A percentile compares a stretch with the other conserved stretches of the same genome.
phyloP scores from a whole-genome alignment of 1,140 invertebrate species.

The Spodoptera litura region DNA sequence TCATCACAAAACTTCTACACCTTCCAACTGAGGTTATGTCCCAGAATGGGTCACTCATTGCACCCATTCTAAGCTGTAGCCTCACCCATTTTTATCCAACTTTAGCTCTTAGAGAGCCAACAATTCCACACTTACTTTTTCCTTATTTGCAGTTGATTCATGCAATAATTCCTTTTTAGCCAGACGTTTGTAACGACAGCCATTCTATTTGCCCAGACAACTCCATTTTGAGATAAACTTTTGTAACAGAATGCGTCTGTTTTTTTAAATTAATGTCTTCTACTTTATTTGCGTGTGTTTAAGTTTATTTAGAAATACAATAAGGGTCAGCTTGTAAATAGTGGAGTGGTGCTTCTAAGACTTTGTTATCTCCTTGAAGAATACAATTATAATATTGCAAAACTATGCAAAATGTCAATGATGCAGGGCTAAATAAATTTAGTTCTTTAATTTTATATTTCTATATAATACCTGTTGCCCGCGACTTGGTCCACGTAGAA shows the following conservation, averaged over 20 bases:
- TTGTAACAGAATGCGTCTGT: constrained; percentile 6
- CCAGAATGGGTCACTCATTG: too few species aligned
- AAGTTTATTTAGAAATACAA: background rate
- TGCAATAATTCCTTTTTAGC: constrained; percentile 42
- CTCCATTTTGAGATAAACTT: background rate
- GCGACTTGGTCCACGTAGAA: too few species aligned
- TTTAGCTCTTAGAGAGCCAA: background rate
- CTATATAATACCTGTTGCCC: too few species aligned
- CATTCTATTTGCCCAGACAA: background rate
- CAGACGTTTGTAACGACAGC: constrained; percentile 25
- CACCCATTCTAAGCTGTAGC: background rate
- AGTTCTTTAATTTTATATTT: too few species aligned
- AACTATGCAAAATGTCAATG: too few species aligned
- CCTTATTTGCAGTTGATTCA: constrained; percentile 32
- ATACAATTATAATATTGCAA: too few species aligned
- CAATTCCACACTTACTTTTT: constrained; percentile 18
- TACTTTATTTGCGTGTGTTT: constrained; percentile 3
- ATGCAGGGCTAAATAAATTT: too few species aligned
- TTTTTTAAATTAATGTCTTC: background rate
- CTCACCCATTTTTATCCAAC: constrained; percentile 14
- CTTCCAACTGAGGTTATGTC: too few species aligned
- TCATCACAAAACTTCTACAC: too few species aligned
- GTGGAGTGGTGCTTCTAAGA: too few species aligned
- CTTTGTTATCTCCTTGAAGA: too few species aligned
- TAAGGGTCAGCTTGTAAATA: too few species aligned